These are phyloP conservation scores for Pelusios castaneus DNA, from an alignment of 2,113 vertebrate species.

Conservation along the genomic window DNA sequence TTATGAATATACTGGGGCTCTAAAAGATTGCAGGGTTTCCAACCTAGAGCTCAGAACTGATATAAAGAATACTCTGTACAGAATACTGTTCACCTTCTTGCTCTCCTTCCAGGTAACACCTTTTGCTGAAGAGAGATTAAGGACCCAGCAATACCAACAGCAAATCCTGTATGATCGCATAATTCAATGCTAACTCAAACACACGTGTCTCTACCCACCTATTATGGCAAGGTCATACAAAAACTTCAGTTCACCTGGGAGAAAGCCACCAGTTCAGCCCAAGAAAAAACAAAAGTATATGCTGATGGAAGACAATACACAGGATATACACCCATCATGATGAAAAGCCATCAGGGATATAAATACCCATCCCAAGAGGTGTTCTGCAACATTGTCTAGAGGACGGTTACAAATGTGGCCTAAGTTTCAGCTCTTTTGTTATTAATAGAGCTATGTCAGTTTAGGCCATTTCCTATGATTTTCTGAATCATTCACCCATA, in stretches of 20 bases:
- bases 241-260: neutral
- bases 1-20: neutral
- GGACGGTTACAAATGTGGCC: neutral
- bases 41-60: neutral
- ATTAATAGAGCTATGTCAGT: neutral
- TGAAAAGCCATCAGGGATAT: neutral
- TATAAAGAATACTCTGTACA: neutral
- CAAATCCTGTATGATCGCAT: neutral
- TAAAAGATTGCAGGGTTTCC: conserved; percentile 13
- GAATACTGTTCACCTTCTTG: neutral
- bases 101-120: neutral
- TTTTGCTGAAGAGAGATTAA: conserved; percentile 8
- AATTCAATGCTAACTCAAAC: neutral
- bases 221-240: neutral
- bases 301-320: neutral
- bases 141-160: neutral
- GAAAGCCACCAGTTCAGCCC: neutral
- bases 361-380: neutral
- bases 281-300: neutral
- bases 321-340: neutral
- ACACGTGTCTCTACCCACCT: neutral
- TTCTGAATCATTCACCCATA: neutral
- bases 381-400: neutral
- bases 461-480: neutral
- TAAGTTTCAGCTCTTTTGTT: neutral